These are phyloP conservation scores for Etia nguti DNA, from an alignment of 2,113 vertebrate species.

Conservation along the genomic window DNA sequence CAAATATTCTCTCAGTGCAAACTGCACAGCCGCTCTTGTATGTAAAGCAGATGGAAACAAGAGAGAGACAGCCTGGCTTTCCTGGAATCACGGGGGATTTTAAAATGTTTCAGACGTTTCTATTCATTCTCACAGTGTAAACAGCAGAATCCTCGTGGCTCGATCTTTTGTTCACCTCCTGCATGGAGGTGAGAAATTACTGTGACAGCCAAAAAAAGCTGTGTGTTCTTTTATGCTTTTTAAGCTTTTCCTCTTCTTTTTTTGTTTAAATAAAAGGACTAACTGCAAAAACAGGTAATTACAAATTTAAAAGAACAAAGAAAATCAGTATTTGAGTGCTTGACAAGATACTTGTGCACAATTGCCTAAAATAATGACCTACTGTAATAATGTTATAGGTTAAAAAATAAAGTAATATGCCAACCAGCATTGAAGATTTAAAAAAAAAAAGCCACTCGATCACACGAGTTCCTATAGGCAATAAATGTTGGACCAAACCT, in stretches of 20 bases:
- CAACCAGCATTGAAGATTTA: not conserved
- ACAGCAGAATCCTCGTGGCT: slow-evolving; percentile 32
- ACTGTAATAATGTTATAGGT: not conserved
- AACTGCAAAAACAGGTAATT: not conserved
- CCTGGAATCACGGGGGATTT: slow-evolving; percentile 49
- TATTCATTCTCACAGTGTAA: slow-evolving; percentile 47
- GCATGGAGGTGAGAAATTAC: slow-evolving; percentile 23
- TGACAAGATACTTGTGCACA: not conserved
- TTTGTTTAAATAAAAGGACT: not conserved
- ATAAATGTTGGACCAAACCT: not conserved
- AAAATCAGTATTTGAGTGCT: not conserved
- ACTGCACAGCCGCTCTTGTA: slow-evolving; percentile 34
- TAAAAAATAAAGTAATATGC: not conserved
- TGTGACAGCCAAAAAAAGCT: not conserved
- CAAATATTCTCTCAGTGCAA: slow-evolving; percentile 60
- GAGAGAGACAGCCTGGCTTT: slow-evolving; percentile 14
- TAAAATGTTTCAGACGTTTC: slow-evolving; percentile 55
- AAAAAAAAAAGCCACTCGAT: not conserved
- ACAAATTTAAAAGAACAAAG: not conserved
- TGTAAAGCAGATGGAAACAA: slow-evolving; percentile 55
- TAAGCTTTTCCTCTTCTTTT: not conserved
- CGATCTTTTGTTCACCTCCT: slow-evolving; percentile 24
- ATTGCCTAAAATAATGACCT: not conserved
- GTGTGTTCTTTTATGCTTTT: not conserved
- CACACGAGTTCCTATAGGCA: not conserved